Evolutionary conservation across 2,113 vertebrate species (phyloP), one percentile per base, ranked within the genome.

Genomic region (Serinus canaria): DNA sequence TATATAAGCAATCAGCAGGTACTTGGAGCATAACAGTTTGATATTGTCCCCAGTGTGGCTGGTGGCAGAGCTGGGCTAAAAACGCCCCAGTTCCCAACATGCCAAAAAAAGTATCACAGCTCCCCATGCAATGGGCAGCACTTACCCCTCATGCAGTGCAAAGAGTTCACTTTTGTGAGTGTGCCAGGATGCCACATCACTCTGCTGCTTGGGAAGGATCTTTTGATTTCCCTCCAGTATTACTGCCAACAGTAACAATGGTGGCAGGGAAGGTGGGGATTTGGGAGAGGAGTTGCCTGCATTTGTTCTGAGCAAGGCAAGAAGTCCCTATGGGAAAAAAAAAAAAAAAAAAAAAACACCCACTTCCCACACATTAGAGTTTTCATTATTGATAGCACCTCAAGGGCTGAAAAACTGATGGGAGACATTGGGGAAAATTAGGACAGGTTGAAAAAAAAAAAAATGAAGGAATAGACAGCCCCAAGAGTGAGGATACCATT

Each of bases 401-500:
- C 59, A 72, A 81, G 68, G 92, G 80, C 53, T 82, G 60, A 95
- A 87, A 90, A 86, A 52, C 9, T 89, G 56, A 70, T 74, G 73
- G 75, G 84, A 91, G 56, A 67, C 77, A 91, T 2, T 77, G 84
- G 47, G 41, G 68, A 87, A 93, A 96, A 87, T 87, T 90, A 90
- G 93, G 73, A 77, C 21, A 44, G 72, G 43, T 69, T 55, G 49
- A 15, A 39, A 41, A 22, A 12, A 22, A 12, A 11, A 15, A 35
- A 18, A 74, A 11, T 3, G 41, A 83, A 83, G 10, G 44, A 46
- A 62, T 28, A 89, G 87, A 88, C 85, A 96, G 90, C 30, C 43
- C 35, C 78, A 70, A 73, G 82, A 79, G 30, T n/a, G 77, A 96
- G 78, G 74, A 94, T 77, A 84, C 49, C 78, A 67, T 90, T 90